These are phyloP conservation scores for Drosophila ochracea DNA, from an alignment of 2,888 invertebrate genomes.

Conservation along the genomic window DNA sequence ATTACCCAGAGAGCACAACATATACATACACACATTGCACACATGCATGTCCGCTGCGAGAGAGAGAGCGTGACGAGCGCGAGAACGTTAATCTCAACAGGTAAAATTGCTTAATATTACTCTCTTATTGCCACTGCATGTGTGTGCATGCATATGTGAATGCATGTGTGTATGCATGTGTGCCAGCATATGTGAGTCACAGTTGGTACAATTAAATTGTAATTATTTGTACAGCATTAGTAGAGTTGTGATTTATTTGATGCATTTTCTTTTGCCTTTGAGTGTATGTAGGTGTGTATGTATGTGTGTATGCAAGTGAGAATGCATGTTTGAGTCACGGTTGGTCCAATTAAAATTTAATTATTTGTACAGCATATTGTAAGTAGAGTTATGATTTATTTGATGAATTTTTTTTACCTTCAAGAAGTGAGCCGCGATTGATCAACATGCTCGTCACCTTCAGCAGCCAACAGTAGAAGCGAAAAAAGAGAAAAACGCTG, in stretches of 20 bases:
- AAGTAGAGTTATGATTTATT: constrained; percentile 3
- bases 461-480: constrained; percentile 63
- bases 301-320: not conserved
- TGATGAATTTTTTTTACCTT: constrained; percentile 58
- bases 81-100: constrained; percentile 37
- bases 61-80: not conserved
- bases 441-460: constrained; percentile 71
- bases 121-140: constrained; percentile 5
- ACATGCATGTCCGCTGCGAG: not conserved
- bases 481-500: constrained; percentile 68
- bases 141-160: not conserved
- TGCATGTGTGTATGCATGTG: not conserved
- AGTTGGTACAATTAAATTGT: not conserved
- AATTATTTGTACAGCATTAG: not conserved
- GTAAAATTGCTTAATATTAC: constrained; percentile 19
- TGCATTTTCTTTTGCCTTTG: not conserved
- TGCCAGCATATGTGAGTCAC: not conserved
- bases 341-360: constrained; percentile 16
- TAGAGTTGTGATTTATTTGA: not conserved
- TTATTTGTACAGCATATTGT: constrained; percentile 22
- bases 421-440: constrained; percentile 70
- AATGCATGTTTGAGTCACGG: not conserved
- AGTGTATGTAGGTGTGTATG: not conserved
- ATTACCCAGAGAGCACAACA: not conserved
- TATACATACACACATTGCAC: not conserved